phyloP scores from a whole-genome alignment of 2,113 vertebrate genomes.

The Atherinomorus stipes region DNA sequence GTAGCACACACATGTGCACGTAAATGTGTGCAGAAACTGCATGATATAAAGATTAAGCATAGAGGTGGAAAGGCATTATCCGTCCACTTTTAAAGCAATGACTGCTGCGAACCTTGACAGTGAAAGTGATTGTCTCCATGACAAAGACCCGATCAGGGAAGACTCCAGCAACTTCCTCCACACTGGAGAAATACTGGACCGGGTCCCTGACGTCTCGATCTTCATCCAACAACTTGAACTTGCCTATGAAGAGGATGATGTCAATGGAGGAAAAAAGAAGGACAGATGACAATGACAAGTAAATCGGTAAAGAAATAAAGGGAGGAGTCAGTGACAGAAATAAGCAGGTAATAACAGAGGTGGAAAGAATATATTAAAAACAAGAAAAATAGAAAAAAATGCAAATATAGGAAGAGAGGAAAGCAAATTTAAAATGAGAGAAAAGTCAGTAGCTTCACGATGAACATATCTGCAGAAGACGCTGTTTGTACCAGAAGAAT shows the following conservation, averaged over 20 bases:
- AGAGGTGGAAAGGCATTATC: conserved; percentile 3
- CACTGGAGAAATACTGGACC: conserved; percentile 95
- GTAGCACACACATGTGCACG: conserved; percentile 17
- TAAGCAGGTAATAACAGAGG: not conserved
- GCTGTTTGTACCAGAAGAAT: conserved; percentile 42
- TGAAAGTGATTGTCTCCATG: conserved; percentile 98
- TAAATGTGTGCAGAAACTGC: not conserved
- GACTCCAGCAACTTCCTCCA: conserved; percentile 95
- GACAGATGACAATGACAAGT: not conserved
- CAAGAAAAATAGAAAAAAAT: conserved; percentile 6
- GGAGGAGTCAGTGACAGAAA: not conserved
- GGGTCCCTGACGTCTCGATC: conserved; percentile 95
- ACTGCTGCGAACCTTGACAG: conserved; percentile 87
- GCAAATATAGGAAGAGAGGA: not conserved
- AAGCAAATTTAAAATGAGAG: not conserved
- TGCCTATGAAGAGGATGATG: conserved; percentile 81
- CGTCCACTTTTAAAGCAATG: not conserved
- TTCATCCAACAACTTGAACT: conserved; percentile 98
- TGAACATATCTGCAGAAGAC: conserved; percentile 30
- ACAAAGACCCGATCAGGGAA: conserved; percentile 98
- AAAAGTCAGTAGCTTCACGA: not conserved
- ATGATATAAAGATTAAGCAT: not conserved
- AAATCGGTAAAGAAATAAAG: not conserved
- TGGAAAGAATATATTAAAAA: not conserved
- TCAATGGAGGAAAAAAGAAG: not conserved